Evolutionary conservation across 2,113 vertebrate genomes (phyloP).

Genomic region (Plectropomus leopardus): DNA sequence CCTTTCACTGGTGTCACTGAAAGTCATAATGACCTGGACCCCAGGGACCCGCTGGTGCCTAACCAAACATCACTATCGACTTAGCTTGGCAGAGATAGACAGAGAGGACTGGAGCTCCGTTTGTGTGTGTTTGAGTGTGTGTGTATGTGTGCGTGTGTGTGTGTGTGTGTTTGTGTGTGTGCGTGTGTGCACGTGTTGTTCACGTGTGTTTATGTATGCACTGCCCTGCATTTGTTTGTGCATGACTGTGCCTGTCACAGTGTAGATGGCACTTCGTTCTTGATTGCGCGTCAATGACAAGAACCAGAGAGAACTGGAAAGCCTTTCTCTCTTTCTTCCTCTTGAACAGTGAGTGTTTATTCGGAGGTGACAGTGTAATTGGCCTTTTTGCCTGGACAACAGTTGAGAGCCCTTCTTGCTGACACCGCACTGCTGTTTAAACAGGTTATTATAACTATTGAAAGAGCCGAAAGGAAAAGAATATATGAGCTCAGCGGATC

Average conservation of each 20-base stretch:
- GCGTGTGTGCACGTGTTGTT: not conserved
- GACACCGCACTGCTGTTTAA: constrained; percentile 1
- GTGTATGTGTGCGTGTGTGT: not conserved
- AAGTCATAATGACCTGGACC: constrained; percentile 42
- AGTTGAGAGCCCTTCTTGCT: constrained; percentile 13
- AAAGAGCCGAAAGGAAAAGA: not conserved
- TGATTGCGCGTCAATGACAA: constrained; percentile 23
- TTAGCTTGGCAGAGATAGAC: not conserved
- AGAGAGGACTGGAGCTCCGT: not conserved
- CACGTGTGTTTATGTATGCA: not conserved
- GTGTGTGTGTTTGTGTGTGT: constrained; percentile 4
- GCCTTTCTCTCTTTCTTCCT: not conserved
- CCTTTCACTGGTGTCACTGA: constrained; percentile 51
- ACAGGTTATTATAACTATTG: constrained; percentile 16
- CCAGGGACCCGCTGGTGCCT: constrained; percentile 26
- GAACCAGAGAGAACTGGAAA: not conserved
- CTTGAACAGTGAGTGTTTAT: constrained; percentile 21
- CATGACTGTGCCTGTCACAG: constrained; percentile 4
- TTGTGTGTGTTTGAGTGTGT: constrained; percentile 3
- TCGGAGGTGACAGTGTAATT: constrained; percentile 39
- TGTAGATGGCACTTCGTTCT: constrained; percentile 29
- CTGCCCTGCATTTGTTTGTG: constrained; percentile 2
- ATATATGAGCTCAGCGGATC: constrained; percentile 1
- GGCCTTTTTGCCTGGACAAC: constrained; percentile 27
- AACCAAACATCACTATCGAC: constrained; percentile 47